Conservation (phyloP, 2,888 invertebrate genomes). For the Sphaeridia pumilis region DNA sequence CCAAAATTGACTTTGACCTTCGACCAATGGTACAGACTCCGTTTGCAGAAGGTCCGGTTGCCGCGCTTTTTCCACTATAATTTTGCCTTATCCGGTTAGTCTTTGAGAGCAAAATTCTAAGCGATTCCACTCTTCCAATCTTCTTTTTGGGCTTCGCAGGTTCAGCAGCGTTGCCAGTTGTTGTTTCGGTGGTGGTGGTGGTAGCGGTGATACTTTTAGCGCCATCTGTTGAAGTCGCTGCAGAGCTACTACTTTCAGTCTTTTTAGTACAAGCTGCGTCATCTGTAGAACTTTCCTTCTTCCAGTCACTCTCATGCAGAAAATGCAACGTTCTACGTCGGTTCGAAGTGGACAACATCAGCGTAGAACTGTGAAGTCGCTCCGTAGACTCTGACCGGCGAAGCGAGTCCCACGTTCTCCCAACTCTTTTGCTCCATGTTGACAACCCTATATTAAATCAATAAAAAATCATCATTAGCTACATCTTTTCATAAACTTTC, state of each 20-base stretch:
- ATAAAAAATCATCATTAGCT: slow-evolving; percentile 4
- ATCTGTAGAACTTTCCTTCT: too few species aligned
- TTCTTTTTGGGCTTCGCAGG: slow-evolving; percentile 14
- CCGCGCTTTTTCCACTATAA: neutral
- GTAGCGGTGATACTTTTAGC: too few species aligned
- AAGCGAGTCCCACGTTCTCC: slow-evolving; percentile 50
- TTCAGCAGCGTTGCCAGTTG: neutral
- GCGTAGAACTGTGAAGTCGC: slow-evolving; percentile 38
- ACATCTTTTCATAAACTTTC: too few species aligned
- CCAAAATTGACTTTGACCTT: neutral
- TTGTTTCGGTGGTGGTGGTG: neutral
- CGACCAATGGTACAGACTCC: too few species aligned
- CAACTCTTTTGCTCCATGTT: slow-evolving; percentile 51
- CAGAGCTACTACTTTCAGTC: too few species aligned
- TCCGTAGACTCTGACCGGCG: slow-evolving; percentile 50
- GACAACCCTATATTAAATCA: slow-evolving; percentile 46
- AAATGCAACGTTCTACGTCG: slow-evolving; percentile 29
- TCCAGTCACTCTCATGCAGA: slow-evolving; percentile 17
- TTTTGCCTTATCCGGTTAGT: slow-evolving; percentile 37
- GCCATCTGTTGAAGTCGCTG: too few species aligned
- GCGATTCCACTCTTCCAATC: slow-evolving; percentile 47
- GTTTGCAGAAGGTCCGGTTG: too few species aligned
- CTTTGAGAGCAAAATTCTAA: slow-evolving; percentile 45
- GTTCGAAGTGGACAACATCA: slow-evolving; percentile 16
- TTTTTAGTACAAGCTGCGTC: neutral